phyloP scores from a whole-genome alignment of 2,113 vertebrate genomes.

The Sinocyclocheilus anshuiensis region DNA sequence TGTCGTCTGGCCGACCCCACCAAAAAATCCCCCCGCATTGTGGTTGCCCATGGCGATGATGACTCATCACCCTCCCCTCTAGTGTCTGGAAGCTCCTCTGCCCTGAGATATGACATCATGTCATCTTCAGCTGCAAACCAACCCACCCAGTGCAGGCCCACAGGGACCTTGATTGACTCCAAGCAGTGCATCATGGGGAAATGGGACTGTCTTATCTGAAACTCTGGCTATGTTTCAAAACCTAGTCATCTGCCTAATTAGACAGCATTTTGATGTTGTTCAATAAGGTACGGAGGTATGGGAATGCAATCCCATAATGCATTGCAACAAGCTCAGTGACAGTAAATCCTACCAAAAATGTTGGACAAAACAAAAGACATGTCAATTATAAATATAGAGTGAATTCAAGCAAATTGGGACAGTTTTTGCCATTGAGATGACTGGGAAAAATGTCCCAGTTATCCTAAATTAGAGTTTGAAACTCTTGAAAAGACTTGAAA shows the following conservation, averaged over 20 bases:
- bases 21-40: conserved; percentile 41
- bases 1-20: conserved; percentile 57
- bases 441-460: neutral
- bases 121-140: conserved; percentile 64
- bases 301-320: neutral
- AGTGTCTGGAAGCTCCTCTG: conserved; percentile 66
- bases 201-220: conserved; percentile 1
- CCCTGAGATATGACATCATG: conserved; percentile 70
- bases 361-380: neutral
- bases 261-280: neutral
- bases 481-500: neutral
- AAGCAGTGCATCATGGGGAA: conserved; percentile 46
- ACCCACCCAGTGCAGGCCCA: conserved; percentile 52
- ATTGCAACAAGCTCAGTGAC: neutral
- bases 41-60: conserved; percentile 59
- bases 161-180: conserved; percentile 32
- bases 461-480: neutral
- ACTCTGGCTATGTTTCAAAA: neutral
- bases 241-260: neutral
- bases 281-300: neutral
- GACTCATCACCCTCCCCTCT: conserved; percentile 61
- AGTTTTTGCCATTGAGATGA: neutral
- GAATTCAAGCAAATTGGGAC: neutral
- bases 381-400: neutral
- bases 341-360: neutral